Conservation (phyloP, 2,113 vertebrate genomes). For the Eublepharis macularius region DNA sequence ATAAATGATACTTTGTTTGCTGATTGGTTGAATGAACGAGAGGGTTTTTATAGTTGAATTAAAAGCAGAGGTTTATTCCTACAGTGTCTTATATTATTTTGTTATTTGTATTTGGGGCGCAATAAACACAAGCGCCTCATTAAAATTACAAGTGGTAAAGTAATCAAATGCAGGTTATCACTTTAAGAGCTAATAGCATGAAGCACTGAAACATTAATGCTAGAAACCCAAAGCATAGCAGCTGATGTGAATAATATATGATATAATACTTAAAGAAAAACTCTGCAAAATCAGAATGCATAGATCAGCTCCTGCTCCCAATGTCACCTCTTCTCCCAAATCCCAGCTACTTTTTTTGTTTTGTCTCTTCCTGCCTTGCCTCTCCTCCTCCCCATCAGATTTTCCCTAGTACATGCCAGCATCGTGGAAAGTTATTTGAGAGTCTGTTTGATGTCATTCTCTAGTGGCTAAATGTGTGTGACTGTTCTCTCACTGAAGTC, state of each 20-base stretch:
- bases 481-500: slow-evolving; percentile 52
- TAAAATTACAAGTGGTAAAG: background rate
- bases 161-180: no score
- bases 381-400: slow-evolving; percentile 44
- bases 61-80: background rate
- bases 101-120: background rate
- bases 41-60: background rate
- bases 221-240: background rate
- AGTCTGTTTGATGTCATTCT: slow-evolving; percentile 79
- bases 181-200: background rate
- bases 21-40: background rate
- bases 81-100: background rate
- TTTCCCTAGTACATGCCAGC: slow-evolving; percentile 53
- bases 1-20: background rate
- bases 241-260: background rate
- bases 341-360: background rate
- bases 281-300: background rate
- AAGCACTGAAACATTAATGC: background rate
- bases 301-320: background rate
- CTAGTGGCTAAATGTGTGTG: slow-evolving; percentile 57
- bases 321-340: background rate
- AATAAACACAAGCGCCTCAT: background rate
- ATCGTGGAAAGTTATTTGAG: slow-evolving; percentile 67
- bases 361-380: background rate
- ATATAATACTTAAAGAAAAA: background rate